Percentiles rank a stretch among this genome's conserved stretches.
Evolutionary conservation across 2,888 invertebrate species (phyloP).

Genomic region (Sthenelais limicola): DNA sequence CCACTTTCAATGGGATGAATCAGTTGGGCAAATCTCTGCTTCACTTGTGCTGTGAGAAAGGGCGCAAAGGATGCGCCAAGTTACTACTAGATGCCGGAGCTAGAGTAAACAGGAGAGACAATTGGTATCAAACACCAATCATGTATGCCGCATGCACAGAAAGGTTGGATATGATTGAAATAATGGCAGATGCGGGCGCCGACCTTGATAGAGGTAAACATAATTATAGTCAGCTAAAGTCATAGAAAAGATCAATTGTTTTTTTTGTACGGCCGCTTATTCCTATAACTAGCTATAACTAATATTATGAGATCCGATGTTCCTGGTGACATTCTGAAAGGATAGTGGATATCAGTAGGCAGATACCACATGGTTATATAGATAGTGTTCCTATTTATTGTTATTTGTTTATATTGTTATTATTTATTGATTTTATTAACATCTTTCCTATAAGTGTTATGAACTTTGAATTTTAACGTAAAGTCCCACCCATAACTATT

Average conservation of each 20-base stretch:
- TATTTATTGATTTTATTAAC: no score
- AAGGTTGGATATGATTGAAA: slow-evolving; percentile 44
- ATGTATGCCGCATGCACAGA: slow-evolving; percentile 36
- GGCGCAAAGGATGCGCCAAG: slow-evolving; percentile 56
- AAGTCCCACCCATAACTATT: no score
- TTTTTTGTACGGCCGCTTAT: no score
- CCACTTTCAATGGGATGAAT: slow-evolving; percentile 58
- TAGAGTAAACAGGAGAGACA: slow-evolving; percentile 17
- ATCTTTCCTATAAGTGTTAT: no score
- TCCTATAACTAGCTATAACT: no score
- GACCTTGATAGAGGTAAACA: slow-evolving; percentile 45
- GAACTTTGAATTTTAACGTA: no score
- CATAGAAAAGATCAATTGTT: background rate
- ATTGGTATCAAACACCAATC: slow-evolving; percentile 29
- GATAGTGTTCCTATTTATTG: no score
- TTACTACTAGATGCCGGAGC: slow-evolving; percentile 33
- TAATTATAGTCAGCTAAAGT: background rate
- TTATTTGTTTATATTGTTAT: no score
- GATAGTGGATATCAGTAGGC: no score
- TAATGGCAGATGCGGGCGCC: slow-evolving; percentile 59
- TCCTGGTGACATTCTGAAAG: no score
- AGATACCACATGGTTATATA: no score
- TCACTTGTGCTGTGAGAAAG: slow-evolving; percentile 66
- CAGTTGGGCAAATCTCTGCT: slow-evolving; percentile 62
- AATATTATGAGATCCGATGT: no score